Conservation (phyloP, 30 jellyfish, hydroid and myxozoan species). For the Pseudorhiza aurosa region DNA sequence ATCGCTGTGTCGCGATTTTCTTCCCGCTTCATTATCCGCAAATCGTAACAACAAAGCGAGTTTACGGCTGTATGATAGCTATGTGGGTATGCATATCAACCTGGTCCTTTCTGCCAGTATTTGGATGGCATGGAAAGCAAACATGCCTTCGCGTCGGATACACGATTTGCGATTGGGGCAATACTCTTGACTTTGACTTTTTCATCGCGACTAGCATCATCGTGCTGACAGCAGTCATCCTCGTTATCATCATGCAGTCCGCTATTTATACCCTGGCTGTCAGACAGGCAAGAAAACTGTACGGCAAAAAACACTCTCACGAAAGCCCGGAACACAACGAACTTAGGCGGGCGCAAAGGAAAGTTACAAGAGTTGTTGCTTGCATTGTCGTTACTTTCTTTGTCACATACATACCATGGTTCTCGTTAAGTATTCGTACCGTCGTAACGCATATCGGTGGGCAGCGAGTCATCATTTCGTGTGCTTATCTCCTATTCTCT, state of each 20-base stretch:
- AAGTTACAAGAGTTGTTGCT: constrained; percentile 49
- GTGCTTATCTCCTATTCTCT: constrained; percentile 21
- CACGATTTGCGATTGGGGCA: constrained; percentile 58
- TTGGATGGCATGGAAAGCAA: constrained; percentile 41
- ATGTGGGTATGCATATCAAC: constrained; percentile 31
- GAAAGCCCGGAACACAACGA: constrained; percentile 3
- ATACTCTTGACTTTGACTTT: constrained; percentile 17
- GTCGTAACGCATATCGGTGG: constrained; percentile 57
- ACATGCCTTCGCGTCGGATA: constrained; percentile 39
- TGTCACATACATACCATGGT: constrained; percentile 67
- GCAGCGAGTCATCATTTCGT: constrained; percentile 21
- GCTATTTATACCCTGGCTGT: constrained; percentile 38
- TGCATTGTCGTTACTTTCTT: constrained; percentile 38
- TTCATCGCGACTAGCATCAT: constrained; percentile 44
- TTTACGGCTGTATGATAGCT: neutral
- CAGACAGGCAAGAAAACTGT: constrained; percentile 18
- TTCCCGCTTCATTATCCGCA: constrained; percentile 53
- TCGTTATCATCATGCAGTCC: constrained; percentile 36
- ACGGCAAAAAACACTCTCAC: constrained; percentile 16
- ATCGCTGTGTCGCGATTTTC: constrained; percentile 58
- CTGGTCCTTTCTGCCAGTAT: constrained; percentile 39
- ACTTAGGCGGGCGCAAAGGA: constrained; percentile 22
- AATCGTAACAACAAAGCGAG: constrained; percentile 44
- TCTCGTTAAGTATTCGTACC: constrained; percentile 48
- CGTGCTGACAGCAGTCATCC: constrained; percentile 43